A percentile compares a stretch with the other conserved stretches of the same genome.
phyloP scores from a whole-genome alignment of 37 sponge, comb jelly and placozoan species.

The Beroe forskalii region DNA sequence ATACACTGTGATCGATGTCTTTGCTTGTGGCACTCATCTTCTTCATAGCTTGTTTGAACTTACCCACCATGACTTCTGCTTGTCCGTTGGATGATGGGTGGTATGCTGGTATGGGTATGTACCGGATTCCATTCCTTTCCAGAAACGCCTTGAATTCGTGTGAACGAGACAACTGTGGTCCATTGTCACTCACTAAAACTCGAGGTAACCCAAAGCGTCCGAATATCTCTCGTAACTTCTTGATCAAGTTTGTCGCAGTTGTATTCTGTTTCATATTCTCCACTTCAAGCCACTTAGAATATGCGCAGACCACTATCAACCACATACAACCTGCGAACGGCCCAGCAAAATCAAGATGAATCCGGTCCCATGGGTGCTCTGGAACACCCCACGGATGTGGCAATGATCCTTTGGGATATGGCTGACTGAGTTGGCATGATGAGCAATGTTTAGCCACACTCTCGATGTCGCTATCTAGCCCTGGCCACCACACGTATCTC shows the following conservation, averaged over 20 bases:
- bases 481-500: conserved; percentile 10
- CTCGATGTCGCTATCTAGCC: background rate
- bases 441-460: background rate
- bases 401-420: background rate
- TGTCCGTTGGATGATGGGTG: conserved; percentile 12
- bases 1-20: background rate
- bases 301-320: background rate
- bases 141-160: background rate
- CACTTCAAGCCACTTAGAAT: conserved; percentile 20
- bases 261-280: background rate
- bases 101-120: background rate
- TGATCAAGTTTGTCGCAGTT: background rate
- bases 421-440: background rate
- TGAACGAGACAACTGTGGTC: background rate
- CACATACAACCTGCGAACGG: background rate
- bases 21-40: background rate
- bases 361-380: background rate
- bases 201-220: background rate
- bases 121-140: background rate
- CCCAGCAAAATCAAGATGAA: conserved; percentile 19
- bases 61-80: background rate
- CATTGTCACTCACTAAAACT: background rate
- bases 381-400: background rate
- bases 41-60: conserved; percentile 26
- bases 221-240: background rate